phyloP scores from a whole-genome alignment of 92 coral and sea anemone genomes.

The Scolanthus callimorphus region DNA sequence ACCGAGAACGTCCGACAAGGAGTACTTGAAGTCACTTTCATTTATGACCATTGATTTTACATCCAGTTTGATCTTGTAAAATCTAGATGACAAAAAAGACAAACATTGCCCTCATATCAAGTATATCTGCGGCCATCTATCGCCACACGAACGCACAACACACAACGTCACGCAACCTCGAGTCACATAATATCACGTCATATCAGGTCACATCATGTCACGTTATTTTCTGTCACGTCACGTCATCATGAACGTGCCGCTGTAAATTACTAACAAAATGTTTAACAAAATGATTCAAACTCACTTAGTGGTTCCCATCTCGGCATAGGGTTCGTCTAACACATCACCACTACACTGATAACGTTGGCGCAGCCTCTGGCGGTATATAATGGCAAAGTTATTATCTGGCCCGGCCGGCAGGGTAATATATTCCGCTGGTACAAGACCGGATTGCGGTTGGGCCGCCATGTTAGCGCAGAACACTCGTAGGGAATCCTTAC shows the following conservation, averaged over 20 bases:
- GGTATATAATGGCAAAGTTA: slow-evolving; percentile 82
- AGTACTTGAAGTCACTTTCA: slow-evolving; percentile 66
- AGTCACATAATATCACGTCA: too few relatives aligned
- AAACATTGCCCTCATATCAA: too few relatives aligned
- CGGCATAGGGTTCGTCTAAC: slow-evolving; percentile 55
- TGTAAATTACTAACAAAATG: too few relatives aligned
- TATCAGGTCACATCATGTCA: too few relatives aligned
- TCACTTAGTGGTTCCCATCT: slow-evolving; percentile 63
- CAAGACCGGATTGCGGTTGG: slow-evolving; percentile 35
- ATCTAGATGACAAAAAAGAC: slow-evolving; percentile 6
- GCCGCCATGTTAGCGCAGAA: slow-evolving; percentile 78
- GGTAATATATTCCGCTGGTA: slow-evolving; percentile 74
- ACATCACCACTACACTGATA: slow-evolving; percentile 84
- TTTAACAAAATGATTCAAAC: too few relatives aligned
- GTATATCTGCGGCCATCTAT: too few relatives aligned
- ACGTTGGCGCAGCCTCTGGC: slow-evolving; percentile 68
- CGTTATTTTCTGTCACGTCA: too few relatives aligned
- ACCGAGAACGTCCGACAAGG: slow-evolving; percentile 38
- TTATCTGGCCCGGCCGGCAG: slow-evolving; percentile 70
- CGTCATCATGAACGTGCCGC: too few relatives aligned
- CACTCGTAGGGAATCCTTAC: slow-evolving; percentile 76
- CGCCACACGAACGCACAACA: too few relatives aligned
- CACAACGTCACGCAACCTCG: too few relatives aligned
- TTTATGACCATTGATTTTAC: slow-evolving; percentile 57
- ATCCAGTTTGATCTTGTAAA: slow-evolving; percentile 68